Evolutionary conservation across 2,113 vertebrate species (phyloP).

Genomic region (Tauraco erythrolophus): DNA sequence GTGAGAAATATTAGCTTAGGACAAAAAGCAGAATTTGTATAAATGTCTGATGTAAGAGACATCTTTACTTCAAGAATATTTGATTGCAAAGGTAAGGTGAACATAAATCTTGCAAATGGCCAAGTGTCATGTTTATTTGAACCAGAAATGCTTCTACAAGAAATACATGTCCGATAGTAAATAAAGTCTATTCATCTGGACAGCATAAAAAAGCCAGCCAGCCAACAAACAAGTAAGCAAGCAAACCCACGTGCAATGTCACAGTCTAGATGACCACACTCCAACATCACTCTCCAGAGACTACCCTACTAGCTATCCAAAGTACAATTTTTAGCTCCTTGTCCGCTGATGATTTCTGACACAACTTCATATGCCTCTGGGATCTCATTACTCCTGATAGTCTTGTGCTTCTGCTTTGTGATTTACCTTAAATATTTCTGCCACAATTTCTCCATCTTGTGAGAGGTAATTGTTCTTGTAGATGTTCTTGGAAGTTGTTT

Average conservation of each 20-base stretch:
- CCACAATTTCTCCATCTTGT: not conserved
- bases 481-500: not conserved
- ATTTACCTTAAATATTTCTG: not conserved
- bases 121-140: not conserved
- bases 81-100: not conserved
- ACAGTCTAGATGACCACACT: not conserved
- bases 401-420: not conserved
- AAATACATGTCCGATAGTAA: not conserved
- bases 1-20: not conserved
- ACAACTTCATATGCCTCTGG: not conserved
- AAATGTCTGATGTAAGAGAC: not conserved
- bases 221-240: not conserved
- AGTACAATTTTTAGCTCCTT: not conserved
- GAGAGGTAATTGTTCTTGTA: not conserved
- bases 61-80: not conserved
- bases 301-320: not conserved
- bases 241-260: not conserved
- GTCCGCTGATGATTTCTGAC: not conserved
- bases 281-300: not conserved
- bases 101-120: not conserved
- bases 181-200: not conserved
- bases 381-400: slow-evolving; percentile 26
- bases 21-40: not conserved
- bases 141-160: not conserved
- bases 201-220: not conserved